Base-by-base conservation (phyloP, 2,888 invertebrate genomes). In the Rhimphoctona megacephalus region DNA sequence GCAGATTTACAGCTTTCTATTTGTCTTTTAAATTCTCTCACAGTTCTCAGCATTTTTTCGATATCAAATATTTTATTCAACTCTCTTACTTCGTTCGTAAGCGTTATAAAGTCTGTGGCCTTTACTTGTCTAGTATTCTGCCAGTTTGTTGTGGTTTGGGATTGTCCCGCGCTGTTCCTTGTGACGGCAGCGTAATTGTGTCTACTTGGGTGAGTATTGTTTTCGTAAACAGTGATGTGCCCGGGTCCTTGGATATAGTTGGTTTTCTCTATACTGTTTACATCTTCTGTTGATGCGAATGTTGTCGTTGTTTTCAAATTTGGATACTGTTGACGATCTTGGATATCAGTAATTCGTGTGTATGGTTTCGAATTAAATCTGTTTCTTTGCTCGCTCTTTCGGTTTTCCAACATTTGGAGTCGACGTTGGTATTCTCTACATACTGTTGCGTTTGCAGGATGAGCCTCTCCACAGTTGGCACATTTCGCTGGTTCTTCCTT, bases 401-500 rank as follows among this genome's bases (percentile, higher is more conserved):
- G 52, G 52, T 0, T n/a, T 52, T 52, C 52, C n/a, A 52, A n/a
- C 52, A 54, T 54, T 54, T 54, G n/a, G 0, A 54, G 52, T 22
- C 52, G n/a, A 2, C 52, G 52, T 54, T 54, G 52, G 52, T 90
- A 91, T 33, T 92, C 70, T 33, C 57, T 89, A 90, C 61, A 83
- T 67, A 89, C 90, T 7, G 67, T 57, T 61, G 52, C 73, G 66
- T 89, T 91, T 0, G 90, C 89, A 9, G 90, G 88, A 54, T 92
- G 90, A 8, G 66, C 73, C 2, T 85, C 89, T 8, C 70, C 52
- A 74, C 91, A 91, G 49, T 91, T 91, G 0, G 85, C 88, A 73
- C 91, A 92, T 81, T 88, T 54, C 17, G 52, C 52, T 0, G n/a
- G 89, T 0, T 89, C 66, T 87, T 85, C 69, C 84, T 83, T 81